Percentiles rank a stretch among this genome's conserved stretches.
These are phyloP conservation scores for Ceratotherium simum DNA, from an alignment of 2,113 vertebrate species.

Conservation along the genomic window DNA sequence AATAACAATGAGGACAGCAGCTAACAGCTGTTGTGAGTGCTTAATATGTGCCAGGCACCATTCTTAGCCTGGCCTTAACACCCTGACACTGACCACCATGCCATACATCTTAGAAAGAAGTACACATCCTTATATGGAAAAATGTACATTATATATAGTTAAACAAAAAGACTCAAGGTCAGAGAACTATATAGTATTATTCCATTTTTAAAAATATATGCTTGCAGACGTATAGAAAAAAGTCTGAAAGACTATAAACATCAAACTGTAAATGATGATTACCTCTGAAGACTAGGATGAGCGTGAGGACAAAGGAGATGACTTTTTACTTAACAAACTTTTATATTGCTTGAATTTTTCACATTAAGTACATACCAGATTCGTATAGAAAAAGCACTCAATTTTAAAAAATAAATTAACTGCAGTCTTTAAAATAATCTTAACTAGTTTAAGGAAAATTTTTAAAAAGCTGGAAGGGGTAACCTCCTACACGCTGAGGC, in stretches of 20 bases:
- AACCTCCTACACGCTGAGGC: background rate
- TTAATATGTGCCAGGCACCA: background rate
- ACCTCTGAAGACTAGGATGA: background rate
- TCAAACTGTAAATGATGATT: background rate
- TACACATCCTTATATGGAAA: background rate
- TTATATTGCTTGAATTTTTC: constrained; percentile 4
- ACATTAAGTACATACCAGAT: background rate
- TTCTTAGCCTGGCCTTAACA: background rate
- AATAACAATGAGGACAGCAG: background rate
- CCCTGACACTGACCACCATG: background rate
- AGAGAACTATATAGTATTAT: constrained; percentile 4
- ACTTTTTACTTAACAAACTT: background rate
- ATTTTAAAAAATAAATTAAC: background rate
- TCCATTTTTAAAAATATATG: background rate
- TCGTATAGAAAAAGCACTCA: background rate
- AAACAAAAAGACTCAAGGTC: background rate
- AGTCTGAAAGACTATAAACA: background rate
- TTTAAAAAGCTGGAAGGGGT: background rate
- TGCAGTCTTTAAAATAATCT: constrained; percentile 4
- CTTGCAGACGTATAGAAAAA: background rate
- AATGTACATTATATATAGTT: background rate
- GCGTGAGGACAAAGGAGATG: background rate
- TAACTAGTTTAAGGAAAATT: background rate
- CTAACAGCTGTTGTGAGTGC: background rate
- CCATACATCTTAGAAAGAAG: background rate